Evolutionary conservation across 2,113 vertebrate species (phyloP).

Genomic region (Rhinopomastus cyanomelas): DNA sequence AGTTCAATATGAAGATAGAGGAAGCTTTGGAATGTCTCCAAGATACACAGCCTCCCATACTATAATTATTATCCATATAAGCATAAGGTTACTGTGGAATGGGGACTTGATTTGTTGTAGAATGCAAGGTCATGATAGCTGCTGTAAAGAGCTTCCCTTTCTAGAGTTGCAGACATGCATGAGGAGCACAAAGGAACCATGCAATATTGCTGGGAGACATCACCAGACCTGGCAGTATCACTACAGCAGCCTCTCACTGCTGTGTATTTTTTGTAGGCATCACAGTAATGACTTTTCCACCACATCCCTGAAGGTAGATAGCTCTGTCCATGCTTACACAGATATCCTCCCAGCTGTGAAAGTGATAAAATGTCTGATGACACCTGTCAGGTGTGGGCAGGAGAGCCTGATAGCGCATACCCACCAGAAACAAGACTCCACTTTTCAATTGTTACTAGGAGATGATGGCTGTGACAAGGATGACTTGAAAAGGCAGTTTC

Average conservation of each 20-base stretch:
- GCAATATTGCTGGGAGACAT: background rate
- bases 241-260: background rate
- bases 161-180: background rate
- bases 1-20: background rate
- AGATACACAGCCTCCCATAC: background rate
- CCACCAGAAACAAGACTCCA: background rate
- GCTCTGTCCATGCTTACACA: background rate
- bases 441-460: background rate
- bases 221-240: background rate
- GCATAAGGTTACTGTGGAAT: background rate
- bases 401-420: background rate
- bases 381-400: background rate
- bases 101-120: background rate
- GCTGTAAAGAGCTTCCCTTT: background rate
- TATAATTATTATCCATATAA: background rate
- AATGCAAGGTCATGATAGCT: background rate
- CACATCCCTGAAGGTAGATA: background rate
- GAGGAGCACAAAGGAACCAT: background rate
- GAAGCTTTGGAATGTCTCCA: background rate
- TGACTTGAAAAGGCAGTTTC: slow-evolving; percentile 21
- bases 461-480: background rate
- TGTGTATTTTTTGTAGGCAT: background rate
- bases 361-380: background rate
- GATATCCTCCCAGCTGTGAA: background rate
- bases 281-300: background rate